A percentile compares a stretch with the other conserved stretches of the same genome.
Evolutionary conservation across 2,888 invertebrate species (phyloP).

Genomic region (Philopedon plagiatum): DNA sequence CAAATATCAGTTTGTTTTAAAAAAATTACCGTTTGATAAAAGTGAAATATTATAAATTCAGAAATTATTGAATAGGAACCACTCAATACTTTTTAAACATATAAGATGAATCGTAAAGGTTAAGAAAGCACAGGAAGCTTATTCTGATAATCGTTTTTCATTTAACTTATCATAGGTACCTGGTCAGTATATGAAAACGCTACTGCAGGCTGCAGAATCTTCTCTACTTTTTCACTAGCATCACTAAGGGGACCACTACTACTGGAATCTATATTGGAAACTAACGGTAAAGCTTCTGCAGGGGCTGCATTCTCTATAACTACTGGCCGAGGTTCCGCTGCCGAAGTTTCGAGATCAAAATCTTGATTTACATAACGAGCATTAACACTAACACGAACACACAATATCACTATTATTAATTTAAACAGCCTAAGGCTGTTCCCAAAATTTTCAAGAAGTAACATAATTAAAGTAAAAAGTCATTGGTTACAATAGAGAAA

Average conservation of each 20-base stretch:
- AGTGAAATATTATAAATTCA: too few relatives aligned
- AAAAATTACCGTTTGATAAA: too few relatives aligned
- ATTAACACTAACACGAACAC: constrained; percentile 40
- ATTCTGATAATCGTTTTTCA: too few relatives aligned
- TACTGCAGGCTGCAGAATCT: constrained; percentile 60
- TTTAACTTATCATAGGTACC: too few relatives aligned
- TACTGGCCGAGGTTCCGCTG: constrained; percentile 60
- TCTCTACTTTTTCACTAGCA: constrained; percentile 62
- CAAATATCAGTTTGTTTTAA: too few relatives aligned
- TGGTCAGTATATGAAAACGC: constrained; percentile 60
- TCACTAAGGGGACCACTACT: constrained; percentile 50
- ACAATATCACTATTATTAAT: constrained; percentile 26
- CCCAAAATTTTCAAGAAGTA: background rate
- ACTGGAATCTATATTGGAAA: constrained; percentile 49
- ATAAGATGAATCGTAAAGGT: too few relatives aligned
- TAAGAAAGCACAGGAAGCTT: too few relatives aligned
- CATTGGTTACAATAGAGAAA: constrained; percentile 17
- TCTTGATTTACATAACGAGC: constrained; percentile 35
- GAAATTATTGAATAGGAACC: too few relatives aligned
- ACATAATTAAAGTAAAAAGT: background rate
- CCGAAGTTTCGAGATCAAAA: constrained; percentile 55
- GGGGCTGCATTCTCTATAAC: constrained; percentile 48
- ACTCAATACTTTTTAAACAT: too few relatives aligned
- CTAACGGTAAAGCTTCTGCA: constrained; percentile 53
- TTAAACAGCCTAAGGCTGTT: constrained; percentile 26